Evolutionary conservation across 2,113 vertebrate species (phyloP), one percentile per base, ranked within the genome.

Genomic region (Turnix velox): DNA sequence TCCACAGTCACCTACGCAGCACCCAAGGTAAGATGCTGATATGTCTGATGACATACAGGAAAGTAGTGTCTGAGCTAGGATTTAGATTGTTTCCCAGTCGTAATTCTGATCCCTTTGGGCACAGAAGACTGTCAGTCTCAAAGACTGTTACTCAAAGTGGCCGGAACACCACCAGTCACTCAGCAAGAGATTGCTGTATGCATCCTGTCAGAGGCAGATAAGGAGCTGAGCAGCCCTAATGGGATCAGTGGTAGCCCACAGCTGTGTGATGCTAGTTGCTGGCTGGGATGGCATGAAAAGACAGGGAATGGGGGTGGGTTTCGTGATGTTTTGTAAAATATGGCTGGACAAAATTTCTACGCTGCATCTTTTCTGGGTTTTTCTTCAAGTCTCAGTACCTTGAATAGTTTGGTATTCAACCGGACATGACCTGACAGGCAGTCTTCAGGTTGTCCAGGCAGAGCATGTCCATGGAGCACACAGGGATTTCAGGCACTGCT

Each of bases 1-100:
- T 94, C 67, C 89, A 80, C 77, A 83, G 74, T 91, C 90, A 94
- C 94, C 94, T 94, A 95, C 62, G 8, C 92, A 91, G 67, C 67
- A 83, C 71, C 84, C 87, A 71, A 93, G 81, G 87, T 66, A 91
- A 91, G 74, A 79, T 67, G 62, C 33, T 87, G 91, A 45, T 89
- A 67, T 45, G 75, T 77, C 67, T 92, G 63, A 90, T 87, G 68
- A 88, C 76, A 80, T 87, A 78, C 43, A 84, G 33, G 35, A 76
- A 93, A 37, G 42, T 35, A 43, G 42, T 83, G 72, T 91, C 79
- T 90, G 43, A 89, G 58, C 68, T 69, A 49, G 66, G 43, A 91
- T 86, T 86, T 55, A 84, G 8, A 74, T 81, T 89, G 87, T 88
- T 94, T 94, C 59, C 68, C 54, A 71, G 85, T 77, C 9, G 0